These are phyloP conservation scores for Pocillopora meandrina DNA, from an alignment of 92 coral and sea anemone species.

Conservation along the genomic window DNA sequence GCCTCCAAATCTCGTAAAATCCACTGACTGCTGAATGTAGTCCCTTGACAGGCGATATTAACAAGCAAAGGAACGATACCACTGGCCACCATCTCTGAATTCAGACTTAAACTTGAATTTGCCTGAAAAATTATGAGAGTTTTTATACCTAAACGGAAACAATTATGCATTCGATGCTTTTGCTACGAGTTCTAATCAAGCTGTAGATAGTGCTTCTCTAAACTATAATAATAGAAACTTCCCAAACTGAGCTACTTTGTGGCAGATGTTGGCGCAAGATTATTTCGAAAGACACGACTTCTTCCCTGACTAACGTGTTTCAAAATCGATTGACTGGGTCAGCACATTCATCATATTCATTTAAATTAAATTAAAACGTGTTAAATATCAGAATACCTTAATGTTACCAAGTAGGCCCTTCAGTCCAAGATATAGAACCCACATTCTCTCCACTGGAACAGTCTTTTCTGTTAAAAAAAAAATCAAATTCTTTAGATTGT, in stretches of 20 bases:
- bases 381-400: conserved; percentile 55
- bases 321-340: no score
- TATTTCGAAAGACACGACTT: no score
- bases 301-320: no score
- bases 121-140: conserved; percentile 30
- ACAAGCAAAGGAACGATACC: conserved; percentile 79
- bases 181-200: no score
- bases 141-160: no score
- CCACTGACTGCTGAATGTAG: conserved; percentile 94
- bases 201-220: no score
- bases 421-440: conserved; percentile 90
- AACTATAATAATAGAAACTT: no score
- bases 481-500: not conserved
- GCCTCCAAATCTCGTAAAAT: conserved; percentile 95
- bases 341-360: not conserved
- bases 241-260: no score
- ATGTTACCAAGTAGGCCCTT: conserved; percentile 88
- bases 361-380: not conserved
- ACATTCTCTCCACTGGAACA: conserved; percentile 89
- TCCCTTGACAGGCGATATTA: conserved; percentile 84
- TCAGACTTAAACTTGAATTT: conserved; percentile 51
- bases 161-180: no score
- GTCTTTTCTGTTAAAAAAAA: conserved; percentile 53
- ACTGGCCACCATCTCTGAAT: conserved; percentile 64
- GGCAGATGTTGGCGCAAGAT: no score